phyloP scores from a whole-genome alignment of 2,888 invertebrate species.

The Eilema griseolum region DNA sequence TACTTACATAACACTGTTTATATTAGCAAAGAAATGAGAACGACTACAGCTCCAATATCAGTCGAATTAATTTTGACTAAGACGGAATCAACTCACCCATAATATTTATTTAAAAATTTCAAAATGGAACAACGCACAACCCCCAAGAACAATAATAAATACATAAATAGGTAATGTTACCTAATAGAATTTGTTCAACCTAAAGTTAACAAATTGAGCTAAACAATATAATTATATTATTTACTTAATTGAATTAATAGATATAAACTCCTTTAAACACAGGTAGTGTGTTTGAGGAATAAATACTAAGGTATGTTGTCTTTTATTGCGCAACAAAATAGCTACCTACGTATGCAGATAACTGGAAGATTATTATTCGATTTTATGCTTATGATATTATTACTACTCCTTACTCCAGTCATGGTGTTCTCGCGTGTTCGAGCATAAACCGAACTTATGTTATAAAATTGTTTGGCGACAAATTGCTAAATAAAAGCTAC shows the following conservation, averaged over 20 bases:
- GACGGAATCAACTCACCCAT: slow-evolving; percentile 77
- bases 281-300: slow-evolving; percentile 31
- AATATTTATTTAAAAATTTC: slow-evolving; percentile 57
- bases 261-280: slow-evolving; percentile 43
- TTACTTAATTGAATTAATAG: slow-evolving; percentile 54
- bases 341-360: slow-evolving; percentile 46
- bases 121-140: slow-evolving; percentile 79
- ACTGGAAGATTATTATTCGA: slow-evolving; percentile 64
- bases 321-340: slow-evolving; percentile 48
- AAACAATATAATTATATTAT: slow-evolving; percentile 59
- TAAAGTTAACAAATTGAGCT: slow-evolving; percentile 81
- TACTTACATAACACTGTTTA: slow-evolving; percentile 43
- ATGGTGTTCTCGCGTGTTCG: slow-evolving; percentile 63
- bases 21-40: slow-evolving; percentile 55
- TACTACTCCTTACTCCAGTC: slow-evolving; percentile 55
- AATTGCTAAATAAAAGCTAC: slow-evolving; percentile 42
- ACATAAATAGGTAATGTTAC: slow-evolving; percentile 51
- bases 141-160: slow-evolving; percentile 65
- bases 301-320: slow-evolving; percentile 50
- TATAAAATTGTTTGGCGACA: slow-evolving; percentile 66
- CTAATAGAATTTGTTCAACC: slow-evolving; percentile 73
- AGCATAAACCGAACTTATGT: slow-evolving; percentile 69
- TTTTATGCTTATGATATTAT: slow-evolving; percentile 60
- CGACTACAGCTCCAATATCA: slow-evolving; percentile 63
- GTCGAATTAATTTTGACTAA: slow-evolving; percentile 75